phyloP scores from a whole-genome alignment of 1,140 invertebrate genomes.

The Harlomillsia oculata region DNA sequence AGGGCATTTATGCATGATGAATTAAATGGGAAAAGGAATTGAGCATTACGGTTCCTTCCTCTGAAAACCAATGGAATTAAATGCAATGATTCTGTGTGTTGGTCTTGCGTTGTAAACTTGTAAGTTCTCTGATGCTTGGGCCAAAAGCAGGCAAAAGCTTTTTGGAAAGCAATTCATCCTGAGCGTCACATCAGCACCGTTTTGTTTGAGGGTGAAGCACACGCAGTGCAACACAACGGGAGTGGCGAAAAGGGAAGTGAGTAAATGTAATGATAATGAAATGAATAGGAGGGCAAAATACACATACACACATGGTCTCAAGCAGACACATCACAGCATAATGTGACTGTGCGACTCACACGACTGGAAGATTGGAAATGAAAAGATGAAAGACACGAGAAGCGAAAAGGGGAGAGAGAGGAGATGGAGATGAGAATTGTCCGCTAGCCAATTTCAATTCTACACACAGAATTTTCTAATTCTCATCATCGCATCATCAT shows the following conservation, averaged over 20 bases:
- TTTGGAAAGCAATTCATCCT: too few relatives aligned
- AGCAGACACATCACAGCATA: background rate
- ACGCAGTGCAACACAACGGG: constrained; percentile 4
- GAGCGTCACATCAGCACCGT: too few relatives aligned
- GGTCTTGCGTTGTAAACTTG: too few relatives aligned
- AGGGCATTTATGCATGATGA: too few relatives aligned
- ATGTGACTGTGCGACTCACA: background rate
- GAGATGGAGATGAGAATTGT: constrained; percentile 16
- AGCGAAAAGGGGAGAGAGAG: background rate
- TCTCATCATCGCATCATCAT: constrained; percentile 9
- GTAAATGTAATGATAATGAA: constrained; percentile 15
- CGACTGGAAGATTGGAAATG: constrained; percentile 15
- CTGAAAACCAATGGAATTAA: too few relatives aligned
- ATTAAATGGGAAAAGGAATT: too few relatives aligned
- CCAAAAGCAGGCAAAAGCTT: too few relatives aligned
- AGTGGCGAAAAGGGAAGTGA: constrained; percentile 6
- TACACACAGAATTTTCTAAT: constrained; percentile 13
- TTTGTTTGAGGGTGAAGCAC: too few relatives aligned
- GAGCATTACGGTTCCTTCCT: too few relatives aligned
- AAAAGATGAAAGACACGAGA: constrained; percentile 17
- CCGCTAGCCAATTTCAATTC: constrained; percentile 18
- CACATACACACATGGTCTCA: background rate
- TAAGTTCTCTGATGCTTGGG: too few relatives aligned
- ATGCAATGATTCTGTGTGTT: too few relatives aligned
- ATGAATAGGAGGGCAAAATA: constrained; percentile 9